Evolutionary conservation across 2,888 invertebrate genomes (phyloP).

Genomic region (Dichetophora obliterata): DNA sequence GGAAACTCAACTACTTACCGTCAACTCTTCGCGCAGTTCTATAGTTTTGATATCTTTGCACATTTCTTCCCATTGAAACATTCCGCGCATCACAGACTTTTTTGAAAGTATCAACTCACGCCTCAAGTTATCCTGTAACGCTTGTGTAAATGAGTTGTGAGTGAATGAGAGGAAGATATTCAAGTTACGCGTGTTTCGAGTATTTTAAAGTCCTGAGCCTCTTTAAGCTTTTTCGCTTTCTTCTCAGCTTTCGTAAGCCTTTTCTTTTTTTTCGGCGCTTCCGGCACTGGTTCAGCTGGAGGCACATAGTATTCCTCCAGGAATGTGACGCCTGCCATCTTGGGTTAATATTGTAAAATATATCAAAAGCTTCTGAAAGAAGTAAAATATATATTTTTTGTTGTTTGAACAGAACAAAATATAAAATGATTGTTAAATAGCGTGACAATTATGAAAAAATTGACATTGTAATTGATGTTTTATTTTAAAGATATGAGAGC

Average conservation of each 20-base stretch:
- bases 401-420: background rate
- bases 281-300: background rate
- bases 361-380: background rate
- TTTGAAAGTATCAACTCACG: slow-evolving; percentile 61
- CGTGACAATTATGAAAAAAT: too few relatives aligned
- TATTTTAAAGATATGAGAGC: too few relatives aligned
- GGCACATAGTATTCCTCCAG: slow-evolving; percentile 9
- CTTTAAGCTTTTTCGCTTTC: slow-evolving; percentile 48
- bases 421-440: background rate
- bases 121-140: slow-evolving; percentile 56
- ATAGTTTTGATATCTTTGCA: slow-evolving; percentile 57
- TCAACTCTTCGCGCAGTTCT: slow-evolving; percentile 60
- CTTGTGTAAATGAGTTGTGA: too few relatives aligned
- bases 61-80: slow-evolving; percentile 59
- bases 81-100: slow-evolving; percentile 55
- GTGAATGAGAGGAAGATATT: too few relatives aligned
- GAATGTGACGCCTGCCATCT: background rate
- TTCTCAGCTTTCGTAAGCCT: slow-evolving; percentile 53
- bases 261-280: slow-evolving; percentile 47
- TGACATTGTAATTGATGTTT: too few relatives aligned
- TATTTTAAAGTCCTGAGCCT: slow-evolving; percentile 50
- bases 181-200: slow-evolving; percentile 56
- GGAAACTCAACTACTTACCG: slow-evolving; percentile 31
- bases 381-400: background rate
- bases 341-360: background rate